A percentile compares a stretch with the other conserved stretches of the same genome.
phyloP scores from a whole-genome alignment of 2,888 invertebrate genomes.

The Spialia ferax region DNA sequence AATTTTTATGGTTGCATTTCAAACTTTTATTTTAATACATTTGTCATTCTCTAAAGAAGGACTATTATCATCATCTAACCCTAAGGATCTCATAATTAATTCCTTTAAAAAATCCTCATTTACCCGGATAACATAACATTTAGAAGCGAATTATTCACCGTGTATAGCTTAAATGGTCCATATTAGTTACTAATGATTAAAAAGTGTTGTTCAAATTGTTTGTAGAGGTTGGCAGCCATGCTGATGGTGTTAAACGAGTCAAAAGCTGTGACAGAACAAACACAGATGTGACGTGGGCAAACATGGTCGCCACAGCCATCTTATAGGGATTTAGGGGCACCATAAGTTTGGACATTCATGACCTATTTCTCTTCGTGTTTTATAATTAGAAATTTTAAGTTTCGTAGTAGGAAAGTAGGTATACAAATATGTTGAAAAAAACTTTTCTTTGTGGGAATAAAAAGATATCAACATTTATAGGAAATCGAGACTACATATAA shows the following conservation, averaged over 20 bases:
- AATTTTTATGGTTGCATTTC: not conserved
- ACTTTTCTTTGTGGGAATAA: not conserved
- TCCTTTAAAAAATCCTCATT: not conserved
- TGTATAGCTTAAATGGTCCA: not conserved
- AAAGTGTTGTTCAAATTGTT: constrained; percentile 30
- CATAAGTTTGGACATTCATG: constrained; percentile 7
- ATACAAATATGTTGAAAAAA: no score
- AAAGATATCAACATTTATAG: no score
- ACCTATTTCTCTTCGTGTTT: not conserved
- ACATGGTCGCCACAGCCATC: constrained; percentile 51
- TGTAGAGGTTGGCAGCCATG: constrained; percentile 39
- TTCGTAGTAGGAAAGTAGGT: not conserved
- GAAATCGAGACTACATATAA: no score
- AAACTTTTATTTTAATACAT: not conserved
- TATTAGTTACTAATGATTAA: constrained; percentile 30
- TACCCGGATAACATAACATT: not conserved
- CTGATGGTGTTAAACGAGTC: constrained; percentile 65
- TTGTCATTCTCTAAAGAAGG: no score
- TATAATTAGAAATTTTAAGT: not conserved
- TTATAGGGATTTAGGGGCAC: not conserved
- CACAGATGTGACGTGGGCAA: constrained; percentile 80
- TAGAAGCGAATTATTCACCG: not conserved
- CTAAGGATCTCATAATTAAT: no score
- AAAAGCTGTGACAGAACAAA: constrained; percentile 79
- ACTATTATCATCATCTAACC: no score